Evolutionary conservation across 1,140 invertebrate genomes (phyloP).

Genomic region (Berghia stephanieae): DNA sequence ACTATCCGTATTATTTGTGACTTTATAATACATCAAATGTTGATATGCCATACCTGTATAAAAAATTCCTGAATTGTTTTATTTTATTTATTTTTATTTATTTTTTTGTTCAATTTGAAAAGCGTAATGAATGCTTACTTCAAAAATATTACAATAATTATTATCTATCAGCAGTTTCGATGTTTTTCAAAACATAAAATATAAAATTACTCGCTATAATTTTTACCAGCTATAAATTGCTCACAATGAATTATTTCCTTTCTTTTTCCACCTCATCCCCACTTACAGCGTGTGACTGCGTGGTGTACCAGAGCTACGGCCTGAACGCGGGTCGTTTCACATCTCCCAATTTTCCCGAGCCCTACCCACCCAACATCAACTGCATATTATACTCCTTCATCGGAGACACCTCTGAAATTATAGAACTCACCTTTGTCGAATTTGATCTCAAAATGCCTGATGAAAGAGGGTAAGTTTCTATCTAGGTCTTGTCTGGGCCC

Average conservation of each 20-base stretch:
- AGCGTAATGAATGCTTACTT: neutral
- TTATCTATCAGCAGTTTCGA: no score
- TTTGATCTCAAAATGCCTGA: conserved; percentile 74
- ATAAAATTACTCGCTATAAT: neutral
- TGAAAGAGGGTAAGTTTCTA: conserved; percentile 44
- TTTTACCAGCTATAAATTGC: neutral
- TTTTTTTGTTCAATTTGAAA: neutral
- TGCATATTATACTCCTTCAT: conserved; percentile 88
- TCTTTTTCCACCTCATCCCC: conserved; percentile 26
- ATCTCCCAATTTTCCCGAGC: conserved; percentile 80
- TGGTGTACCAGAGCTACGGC: conserved; percentile 80
- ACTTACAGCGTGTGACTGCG: conserved; percentile 78
- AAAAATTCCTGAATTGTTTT: no score
- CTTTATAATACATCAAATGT: no score
- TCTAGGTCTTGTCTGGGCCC: conserved; percentile 24
- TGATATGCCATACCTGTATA: no score
- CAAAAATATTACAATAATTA: no score
- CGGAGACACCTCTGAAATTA: conserved; percentile 79
- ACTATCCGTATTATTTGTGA: no score
- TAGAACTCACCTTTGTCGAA: conserved; percentile 82
- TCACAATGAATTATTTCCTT: neutral
- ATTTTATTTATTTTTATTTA: neutral
- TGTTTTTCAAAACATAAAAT: neutral
- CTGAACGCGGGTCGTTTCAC: conserved; percentile 82
- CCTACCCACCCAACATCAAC: conserved; percentile 79